Percentiles rank a stretch among this genome's conserved stretches.
phyloP scores from a whole-genome alignment of 2,888 invertebrate species.

The Drosophila nigritarsus region DNA sequence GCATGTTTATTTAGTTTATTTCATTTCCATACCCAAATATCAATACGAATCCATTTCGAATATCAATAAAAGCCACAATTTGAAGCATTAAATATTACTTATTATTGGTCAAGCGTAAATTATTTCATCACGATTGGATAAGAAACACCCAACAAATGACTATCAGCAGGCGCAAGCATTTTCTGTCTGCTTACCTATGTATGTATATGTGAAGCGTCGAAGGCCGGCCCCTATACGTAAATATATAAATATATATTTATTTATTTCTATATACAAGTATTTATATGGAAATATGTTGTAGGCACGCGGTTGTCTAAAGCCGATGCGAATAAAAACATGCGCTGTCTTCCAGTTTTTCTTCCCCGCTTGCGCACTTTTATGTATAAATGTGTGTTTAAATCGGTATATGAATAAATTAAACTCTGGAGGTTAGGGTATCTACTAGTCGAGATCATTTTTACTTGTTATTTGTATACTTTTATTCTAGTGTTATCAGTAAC shows the following conservation, averaged over 20 bases:
- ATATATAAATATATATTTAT: not conserved
- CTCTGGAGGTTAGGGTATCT: not conserved
- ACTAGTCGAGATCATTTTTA: not conserved
- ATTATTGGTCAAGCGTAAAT: not conserved
- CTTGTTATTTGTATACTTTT: not conserved
- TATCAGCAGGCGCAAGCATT: not conserved
- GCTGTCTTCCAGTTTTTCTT: not conserved
- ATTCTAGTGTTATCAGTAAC: constrained; percentile 46
- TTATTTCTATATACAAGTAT: not conserved
- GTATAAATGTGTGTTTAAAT: not conserved
- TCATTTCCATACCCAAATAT: not conserved
- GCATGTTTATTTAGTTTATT: not conserved
- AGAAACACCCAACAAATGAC: not conserved
- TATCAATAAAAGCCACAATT: not conserved
- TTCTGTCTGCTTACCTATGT: not conserved
- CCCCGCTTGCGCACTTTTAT: not conserved
- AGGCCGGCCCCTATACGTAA: not conserved
- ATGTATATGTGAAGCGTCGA: not conserved
- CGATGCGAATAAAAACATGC: not conserved
- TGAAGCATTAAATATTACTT: not conserved
- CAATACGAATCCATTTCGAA: not conserved
- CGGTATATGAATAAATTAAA: not conserved
- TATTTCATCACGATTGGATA: not conserved
- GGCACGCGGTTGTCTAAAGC: not conserved
- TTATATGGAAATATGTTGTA: not conserved